Evolutionary conservation across 2,113 vertebrate genomes (phyloP).

Genomic region (Lichenostomus cassidix): DNA sequence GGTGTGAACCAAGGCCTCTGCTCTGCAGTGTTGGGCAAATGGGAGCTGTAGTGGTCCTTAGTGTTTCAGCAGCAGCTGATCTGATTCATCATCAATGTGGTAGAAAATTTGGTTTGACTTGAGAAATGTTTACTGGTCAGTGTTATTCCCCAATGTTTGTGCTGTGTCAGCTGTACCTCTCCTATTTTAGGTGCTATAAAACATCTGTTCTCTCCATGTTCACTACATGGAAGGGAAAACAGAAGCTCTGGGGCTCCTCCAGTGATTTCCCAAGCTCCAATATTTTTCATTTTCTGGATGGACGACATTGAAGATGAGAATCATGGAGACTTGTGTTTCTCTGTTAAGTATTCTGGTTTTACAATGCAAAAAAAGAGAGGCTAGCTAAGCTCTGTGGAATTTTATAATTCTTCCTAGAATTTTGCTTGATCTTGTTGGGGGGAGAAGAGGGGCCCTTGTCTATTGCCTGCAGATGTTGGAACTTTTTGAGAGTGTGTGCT

Average conservation of each 20-base stretch:
- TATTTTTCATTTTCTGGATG: not conserved
- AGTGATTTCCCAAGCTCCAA: not conserved
- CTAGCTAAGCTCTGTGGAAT: not conserved
- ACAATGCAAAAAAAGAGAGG: not conserved
- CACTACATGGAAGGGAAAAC: accelerated
- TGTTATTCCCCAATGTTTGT: not conserved
- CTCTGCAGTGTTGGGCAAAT: not conserved
- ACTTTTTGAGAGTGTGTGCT: not conserved
- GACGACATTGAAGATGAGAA: not conserved
- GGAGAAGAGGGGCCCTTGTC: not conserved
- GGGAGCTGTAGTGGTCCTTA: not conserved
- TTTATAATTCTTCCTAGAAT: not conserved
- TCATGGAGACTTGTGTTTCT: not conserved
- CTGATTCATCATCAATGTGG: not conserved
- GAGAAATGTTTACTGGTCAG: not conserved
- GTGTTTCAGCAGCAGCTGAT: not conserved
- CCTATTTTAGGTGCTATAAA: not conserved
- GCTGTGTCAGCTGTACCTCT: not conserved
- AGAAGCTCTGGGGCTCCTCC: not conserved
- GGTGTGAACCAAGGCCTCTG: not conserved
- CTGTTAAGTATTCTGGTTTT: not conserved
- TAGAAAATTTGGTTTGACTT: not conserved
- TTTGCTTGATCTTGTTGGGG: not conserved
- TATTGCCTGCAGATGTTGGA: not conserved
- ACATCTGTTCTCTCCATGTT: not conserved